Conservation (phyloP, 1,140 invertebrate genomes). For the Forficula auricularia region DNA sequence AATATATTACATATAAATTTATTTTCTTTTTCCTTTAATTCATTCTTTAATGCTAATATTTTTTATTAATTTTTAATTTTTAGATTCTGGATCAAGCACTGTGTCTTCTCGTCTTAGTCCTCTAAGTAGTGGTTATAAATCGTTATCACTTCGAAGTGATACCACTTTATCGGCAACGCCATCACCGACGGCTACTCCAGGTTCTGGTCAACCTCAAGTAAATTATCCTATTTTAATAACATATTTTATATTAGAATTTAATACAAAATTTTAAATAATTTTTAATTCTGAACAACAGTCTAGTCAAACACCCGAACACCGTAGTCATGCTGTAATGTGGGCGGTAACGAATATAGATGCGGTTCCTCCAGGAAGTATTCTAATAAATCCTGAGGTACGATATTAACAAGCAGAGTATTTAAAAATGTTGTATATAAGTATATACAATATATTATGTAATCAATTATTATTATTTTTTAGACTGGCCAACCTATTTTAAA, state of each 20-base stretch:
- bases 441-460: background rate
- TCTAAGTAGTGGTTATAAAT: constrained; percentile 63
- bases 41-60: too few species aligned
- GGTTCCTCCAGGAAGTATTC: constrained; percentile 64
- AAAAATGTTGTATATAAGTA: background rate
- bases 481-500: constrained; percentile 45
- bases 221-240: background rate
- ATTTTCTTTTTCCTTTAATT: too few species aligned
- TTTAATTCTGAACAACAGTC: constrained; percentile 4
- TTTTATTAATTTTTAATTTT: too few species aligned
- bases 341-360: constrained; percentile 64
- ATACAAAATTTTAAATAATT: background rate
- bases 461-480: constrained; percentile 16
- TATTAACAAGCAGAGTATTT: too few species aligned
- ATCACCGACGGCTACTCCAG: constrained; percentile 35
- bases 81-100: constrained; percentile 42
- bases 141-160: constrained; percentile 53
- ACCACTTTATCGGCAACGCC: constrained; percentile 37
- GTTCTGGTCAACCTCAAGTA: constrained; percentile 18
- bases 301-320: constrained; percentile 11
- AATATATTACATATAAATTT: too few species aligned
- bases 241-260: background rate
- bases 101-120: constrained; percentile 55
- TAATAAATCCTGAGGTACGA: constrained; percentile 66
- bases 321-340: constrained; percentile 48